Conservation (phyloP, 2,113 vertebrate genomes). For the Strigops habroptila region DNA sequence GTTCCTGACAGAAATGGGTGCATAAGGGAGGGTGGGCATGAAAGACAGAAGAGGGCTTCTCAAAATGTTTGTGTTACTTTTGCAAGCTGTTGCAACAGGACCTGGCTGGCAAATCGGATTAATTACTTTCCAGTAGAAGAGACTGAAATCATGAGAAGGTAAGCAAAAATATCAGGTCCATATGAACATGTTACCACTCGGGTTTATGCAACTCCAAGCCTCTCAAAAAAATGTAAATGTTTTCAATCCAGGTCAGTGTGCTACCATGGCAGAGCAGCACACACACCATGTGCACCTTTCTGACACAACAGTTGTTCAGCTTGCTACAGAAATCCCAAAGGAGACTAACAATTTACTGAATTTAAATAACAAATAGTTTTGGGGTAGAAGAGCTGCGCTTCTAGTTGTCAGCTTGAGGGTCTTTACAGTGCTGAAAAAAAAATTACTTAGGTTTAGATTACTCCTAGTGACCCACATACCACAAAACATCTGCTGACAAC, state of each 20-base stretch:
- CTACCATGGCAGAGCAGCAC: neutral
- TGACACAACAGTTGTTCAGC: constrained; percentile 55
- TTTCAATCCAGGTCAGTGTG: constrained; percentile 15
- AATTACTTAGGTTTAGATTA: constrained; percentile 27
- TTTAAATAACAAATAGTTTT: constrained; percentile 58
- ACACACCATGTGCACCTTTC: constrained; percentile 23
- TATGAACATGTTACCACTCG: neutral
- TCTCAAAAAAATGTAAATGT: neutral
- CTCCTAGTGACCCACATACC: constrained; percentile 64
- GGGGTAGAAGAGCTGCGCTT: neutral
- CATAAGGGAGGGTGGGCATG: neutral
- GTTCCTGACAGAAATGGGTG: neutral
- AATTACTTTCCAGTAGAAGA: neutral
- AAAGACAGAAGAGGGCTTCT: neutral
- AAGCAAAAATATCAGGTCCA: neutral
- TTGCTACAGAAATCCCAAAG: constrained; percentile 44
- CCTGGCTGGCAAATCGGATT: neutral
- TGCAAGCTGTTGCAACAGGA: neutral
- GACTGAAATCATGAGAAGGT: neutral
- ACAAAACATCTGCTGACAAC: constrained; percentile 67
- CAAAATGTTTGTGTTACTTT: neutral
- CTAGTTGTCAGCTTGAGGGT: constrained; percentile 55
- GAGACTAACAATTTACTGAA: constrained; percentile 13
- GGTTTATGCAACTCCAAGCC: neutral
- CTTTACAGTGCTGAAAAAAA: constrained; percentile 1